Conservation (phyloP, 37 sponge, comb jelly and placozoan genomes). For the Oscarella lobularis region DNA sequence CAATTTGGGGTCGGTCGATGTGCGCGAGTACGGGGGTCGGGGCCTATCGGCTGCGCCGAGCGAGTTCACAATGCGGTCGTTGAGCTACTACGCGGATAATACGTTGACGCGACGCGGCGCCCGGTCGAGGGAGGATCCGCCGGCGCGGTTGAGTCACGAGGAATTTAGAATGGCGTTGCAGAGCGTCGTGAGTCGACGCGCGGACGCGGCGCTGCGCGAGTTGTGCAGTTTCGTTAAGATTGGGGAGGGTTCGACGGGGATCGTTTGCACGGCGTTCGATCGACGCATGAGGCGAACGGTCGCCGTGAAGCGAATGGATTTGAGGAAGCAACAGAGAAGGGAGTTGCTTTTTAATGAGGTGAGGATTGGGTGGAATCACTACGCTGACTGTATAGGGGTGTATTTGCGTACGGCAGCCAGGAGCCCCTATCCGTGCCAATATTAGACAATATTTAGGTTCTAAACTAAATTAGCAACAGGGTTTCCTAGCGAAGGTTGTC, state of each 20-base stretch:
- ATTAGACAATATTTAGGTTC: too few relatives aligned
- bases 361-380: background rate
- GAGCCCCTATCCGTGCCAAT: too few relatives aligned
- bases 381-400: background rate
- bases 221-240: background rate
- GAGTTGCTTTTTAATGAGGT: constrained; percentile 96
- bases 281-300: constrained; percentile 20
- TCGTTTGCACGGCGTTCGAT: constrained; percentile 57
- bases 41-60: background rate
- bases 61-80: background rate
- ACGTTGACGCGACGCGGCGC: background rate
- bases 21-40: too few relatives aligned
- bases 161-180: background rate
- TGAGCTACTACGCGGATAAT: background rate
- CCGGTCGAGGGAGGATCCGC: background rate
- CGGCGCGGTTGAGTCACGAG: background rate
- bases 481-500: too few relatives aligned
- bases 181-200: background rate
- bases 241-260: constrained; percentile 75
- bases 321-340: constrained; percentile 72
- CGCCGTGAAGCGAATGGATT: constrained; percentile 88
- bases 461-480: too few relatives aligned
- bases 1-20: background rate
- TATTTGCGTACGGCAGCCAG: too few relatives aligned
- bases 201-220: background rate